phyloP scores from a whole-genome alignment of 2,113 vertebrate genomes.

The Brachyistius frenatus region DNA sequence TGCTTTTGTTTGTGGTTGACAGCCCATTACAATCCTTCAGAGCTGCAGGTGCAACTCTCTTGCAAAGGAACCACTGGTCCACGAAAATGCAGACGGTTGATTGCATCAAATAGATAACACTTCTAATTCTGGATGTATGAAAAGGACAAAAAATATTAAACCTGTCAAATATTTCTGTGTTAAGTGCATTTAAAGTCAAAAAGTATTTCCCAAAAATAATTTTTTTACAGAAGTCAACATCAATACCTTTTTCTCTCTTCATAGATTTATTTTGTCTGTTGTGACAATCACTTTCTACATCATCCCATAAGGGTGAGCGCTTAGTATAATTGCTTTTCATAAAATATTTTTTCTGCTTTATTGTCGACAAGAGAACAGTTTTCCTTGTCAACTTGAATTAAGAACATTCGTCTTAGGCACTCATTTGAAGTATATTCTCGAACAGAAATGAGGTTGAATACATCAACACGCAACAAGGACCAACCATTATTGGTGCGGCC shows the following conservation, averaged over 20 bases:
- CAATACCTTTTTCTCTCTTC: constrained; percentile 44
- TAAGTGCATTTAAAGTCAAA: constrained; percentile 43
- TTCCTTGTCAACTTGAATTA: constrained; percentile 70
- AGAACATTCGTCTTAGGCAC: constrained; percentile 51
- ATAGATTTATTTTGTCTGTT: constrained; percentile 60
- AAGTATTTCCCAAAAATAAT: constrained; percentile 50
- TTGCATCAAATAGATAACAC: constrained; percentile 44
- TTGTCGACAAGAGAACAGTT: constrained; percentile 65
- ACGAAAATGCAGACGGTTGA: constrained; percentile 49
- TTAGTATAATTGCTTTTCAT: constrained; percentile 64
- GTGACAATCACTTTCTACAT: constrained; percentile 59
- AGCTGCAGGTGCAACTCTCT: constrained; percentile 76
- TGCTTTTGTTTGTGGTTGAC: constrained; percentile 74
- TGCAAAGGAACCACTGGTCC: constrained; percentile 49
- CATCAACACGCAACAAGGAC: constrained; percentile 61
- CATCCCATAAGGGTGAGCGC: constrained; percentile 56
- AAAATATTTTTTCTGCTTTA: constrained; percentile 62
- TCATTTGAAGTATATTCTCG: constrained; percentile 53
- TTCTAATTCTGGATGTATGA: constrained; percentile 19
- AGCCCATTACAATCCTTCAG: constrained; percentile 57
- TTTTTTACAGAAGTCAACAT: constrained; percentile 58
- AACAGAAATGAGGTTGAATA: constrained; percentile 61
- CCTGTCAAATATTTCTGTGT: constrained; percentile 47
- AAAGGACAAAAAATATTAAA: constrained; percentile 36
- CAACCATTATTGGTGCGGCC: constrained; percentile 54